These are phyloP conservation scores for Marmota monax DNA, from an alignment of 2,113 vertebrate genomes.

Conservation along the genomic window DNA sequence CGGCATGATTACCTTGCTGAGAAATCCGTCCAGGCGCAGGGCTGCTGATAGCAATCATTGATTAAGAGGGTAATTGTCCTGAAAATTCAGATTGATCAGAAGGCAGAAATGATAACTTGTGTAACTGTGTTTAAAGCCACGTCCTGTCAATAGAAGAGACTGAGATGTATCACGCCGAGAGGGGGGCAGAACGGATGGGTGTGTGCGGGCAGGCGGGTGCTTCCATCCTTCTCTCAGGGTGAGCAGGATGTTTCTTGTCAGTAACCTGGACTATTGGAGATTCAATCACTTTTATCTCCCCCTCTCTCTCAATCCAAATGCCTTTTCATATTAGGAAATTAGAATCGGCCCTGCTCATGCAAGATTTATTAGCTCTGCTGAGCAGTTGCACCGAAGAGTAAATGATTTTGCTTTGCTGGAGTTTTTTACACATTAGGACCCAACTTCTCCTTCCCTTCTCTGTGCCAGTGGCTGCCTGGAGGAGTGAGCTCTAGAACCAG, in stretches of 20 bases:
- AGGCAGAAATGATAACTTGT: slow-evolving; percentile 92
- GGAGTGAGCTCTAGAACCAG: slow-evolving; percentile 51
- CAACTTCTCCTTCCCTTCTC: slow-evolving; percentile 80
- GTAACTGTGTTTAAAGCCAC: slow-evolving; percentile 91
- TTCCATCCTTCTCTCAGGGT: slow-evolving; percentile 88
- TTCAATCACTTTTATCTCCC: slow-evolving; percentile 93
- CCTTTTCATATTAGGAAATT: slow-evolving; percentile 93
- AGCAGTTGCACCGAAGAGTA: slow-evolving; percentile 90
- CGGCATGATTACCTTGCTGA: slow-evolving; percentile 87
- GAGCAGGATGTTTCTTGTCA: slow-evolving; percentile 90
- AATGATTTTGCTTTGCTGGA: slow-evolving; percentile 91
- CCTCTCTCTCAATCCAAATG: slow-evolving; percentile 91
- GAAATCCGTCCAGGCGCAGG: slow-evolving; percentile 86
- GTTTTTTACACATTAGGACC: slow-evolving; percentile 89
- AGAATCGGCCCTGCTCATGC: slow-evolving; percentile 91
- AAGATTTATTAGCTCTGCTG: slow-evolving; percentile 93
- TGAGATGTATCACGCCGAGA: slow-evolving; percentile 86
- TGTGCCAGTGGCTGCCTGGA: slow-evolving; percentile 51
- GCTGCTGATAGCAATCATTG: slow-evolving; percentile 91
- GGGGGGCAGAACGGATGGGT: slow-evolving; percentile 87
- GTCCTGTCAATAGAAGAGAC: slow-evolving; percentile 89
- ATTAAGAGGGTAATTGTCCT: slow-evolving; percentile 92
- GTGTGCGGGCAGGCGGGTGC: slow-evolving; percentile 80
- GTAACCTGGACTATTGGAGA: slow-evolving; percentile 90
- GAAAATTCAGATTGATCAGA: slow-evolving; percentile 92